Conservation (phyloP, 1,140 invertebrate species). For the Drosophila repleta region DNA sequence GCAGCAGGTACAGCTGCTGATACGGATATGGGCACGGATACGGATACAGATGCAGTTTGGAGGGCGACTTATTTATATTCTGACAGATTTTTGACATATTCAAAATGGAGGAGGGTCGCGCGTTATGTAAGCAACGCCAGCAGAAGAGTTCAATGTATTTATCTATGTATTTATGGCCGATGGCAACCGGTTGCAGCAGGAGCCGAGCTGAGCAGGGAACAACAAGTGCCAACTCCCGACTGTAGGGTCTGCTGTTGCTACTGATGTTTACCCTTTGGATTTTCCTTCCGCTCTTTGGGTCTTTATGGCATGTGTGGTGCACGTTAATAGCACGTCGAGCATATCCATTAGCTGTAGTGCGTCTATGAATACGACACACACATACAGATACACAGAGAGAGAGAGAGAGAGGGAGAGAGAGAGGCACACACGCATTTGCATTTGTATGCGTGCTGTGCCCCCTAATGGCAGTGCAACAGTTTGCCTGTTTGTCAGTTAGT, state of each 20-base stretch:
- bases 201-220: constrained; percentile 14
- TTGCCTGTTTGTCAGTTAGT: constrained; percentile 35
- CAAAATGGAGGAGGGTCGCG: constrained; percentile 12
- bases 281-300: constrained; percentile 20
- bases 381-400: not conserved
- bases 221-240: constrained; percentile 58
- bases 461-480: constrained; percentile 49
- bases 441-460: constrained; percentile 20
- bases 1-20: not conserved
- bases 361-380: constrained; percentile 5
- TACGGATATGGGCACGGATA: constrained; percentile 5
- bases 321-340: constrained; percentile 21
- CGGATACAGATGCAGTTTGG: constrained; percentile 26
- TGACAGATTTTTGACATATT: constrained; percentile 51
- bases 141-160: constrained; percentile 62
- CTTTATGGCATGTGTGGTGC: constrained; percentile 31
- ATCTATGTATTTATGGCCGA: constrained; percentile 60
- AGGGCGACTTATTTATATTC: constrained; percentile 43
- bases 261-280: constrained; percentile 23
- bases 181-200: constrained; percentile 43
- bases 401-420: no score
- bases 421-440: not conserved
- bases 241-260: constrained; percentile 21
- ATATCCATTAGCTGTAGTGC: constrained; percentile 33
- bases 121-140: constrained; percentile 62